Percentiles rank a stretch among this genome's conserved stretches.
These are phyloP conservation scores for Plumapathes pennacea DNA, from an alignment of 92 coral and sea anemone species.

Conservation along the genomic window DNA sequence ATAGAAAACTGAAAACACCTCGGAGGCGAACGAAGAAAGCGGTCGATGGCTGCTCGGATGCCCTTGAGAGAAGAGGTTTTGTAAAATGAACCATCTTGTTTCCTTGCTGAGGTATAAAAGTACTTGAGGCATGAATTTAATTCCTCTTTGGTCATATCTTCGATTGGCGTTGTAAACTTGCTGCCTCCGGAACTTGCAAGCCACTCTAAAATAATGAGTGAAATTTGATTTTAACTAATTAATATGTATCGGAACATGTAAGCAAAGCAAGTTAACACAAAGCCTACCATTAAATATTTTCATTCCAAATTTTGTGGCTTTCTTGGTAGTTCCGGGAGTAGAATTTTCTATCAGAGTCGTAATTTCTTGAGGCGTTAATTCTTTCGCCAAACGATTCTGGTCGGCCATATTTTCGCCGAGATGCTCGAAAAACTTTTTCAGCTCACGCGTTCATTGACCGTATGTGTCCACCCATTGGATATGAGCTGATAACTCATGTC, in stretches of 20 bases:
- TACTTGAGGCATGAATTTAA: constrained; percentile 45
- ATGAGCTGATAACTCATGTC: too few species aligned
- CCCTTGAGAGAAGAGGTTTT: constrained; percentile 36
- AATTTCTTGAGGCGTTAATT: constrained; percentile 8
- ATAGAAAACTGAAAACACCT: constrained; percentile 25
- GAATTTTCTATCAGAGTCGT: not conserved
- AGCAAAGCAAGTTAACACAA: too few species aligned
- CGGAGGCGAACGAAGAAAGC: constrained; percentile 34
- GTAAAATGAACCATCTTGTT: constrained; percentile 37
- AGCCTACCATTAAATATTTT: constrained; percentile 8
- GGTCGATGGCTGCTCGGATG: constrained; percentile 52
- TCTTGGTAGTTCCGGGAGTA: not conserved
- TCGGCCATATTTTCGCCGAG: constrained; percentile 17
- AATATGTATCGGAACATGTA: constrained; percentile 2
- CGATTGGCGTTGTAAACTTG: constrained; percentile 3
- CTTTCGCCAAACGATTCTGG: constrained; percentile 36
- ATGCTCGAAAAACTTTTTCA: constrained; percentile 12
- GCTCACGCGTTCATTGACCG: constrained; percentile 21
- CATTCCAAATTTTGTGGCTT: constrained; percentile 5
- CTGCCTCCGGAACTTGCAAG: constrained; percentile 5
- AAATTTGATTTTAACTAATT: constrained; percentile 1
- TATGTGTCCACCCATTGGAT: too few species aligned
- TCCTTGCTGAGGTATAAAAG: constrained; percentile 41
- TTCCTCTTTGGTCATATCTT: constrained; percentile 40
- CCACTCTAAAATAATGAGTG: constrained; percentile 7